These are phyloP conservation scores for Cosmia trapezina DNA, from an alignment of 2,888 invertebrate genomes.

Conservation along the genomic window DNA sequence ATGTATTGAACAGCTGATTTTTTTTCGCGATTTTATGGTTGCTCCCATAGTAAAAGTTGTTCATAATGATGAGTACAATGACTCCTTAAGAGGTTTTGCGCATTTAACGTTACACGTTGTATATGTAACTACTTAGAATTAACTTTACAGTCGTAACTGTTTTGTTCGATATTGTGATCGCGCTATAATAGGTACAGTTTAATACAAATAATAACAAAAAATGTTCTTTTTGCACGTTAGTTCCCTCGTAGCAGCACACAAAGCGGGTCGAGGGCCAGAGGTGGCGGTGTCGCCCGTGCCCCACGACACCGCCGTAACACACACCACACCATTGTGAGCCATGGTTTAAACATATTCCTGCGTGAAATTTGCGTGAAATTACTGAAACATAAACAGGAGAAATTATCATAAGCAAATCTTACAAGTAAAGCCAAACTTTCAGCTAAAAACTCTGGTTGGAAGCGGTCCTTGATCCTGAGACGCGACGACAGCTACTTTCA, in stretches of 20 bases:
- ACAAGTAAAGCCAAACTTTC: slow-evolving; percentile 9
- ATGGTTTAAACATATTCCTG: slow-evolving; percentile 8
- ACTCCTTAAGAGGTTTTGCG: too few relatives aligned
- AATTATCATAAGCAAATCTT: slow-evolving; percentile 1
- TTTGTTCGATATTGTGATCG: not conserved
- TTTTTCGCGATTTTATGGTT: too few relatives aligned
- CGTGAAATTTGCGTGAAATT: not conserved
- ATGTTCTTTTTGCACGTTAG: slow-evolving; percentile 31
- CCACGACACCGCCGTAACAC: slow-evolving; percentile 6
- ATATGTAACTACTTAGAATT: not conserved
- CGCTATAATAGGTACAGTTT: not conserved
- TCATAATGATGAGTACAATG: too few relatives aligned
- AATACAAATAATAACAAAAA: slow-evolving; percentile 1
- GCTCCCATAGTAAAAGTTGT: too few relatives aligned
- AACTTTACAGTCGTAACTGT: too few relatives aligned
- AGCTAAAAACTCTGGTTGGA: not conserved
- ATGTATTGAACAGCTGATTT: too few relatives aligned
- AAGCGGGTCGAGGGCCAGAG: slow-evolving; percentile 58
- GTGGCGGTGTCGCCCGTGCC: slow-evolving; percentile 49
- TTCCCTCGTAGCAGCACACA: slow-evolving; percentile 38
- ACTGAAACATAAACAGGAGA: slow-evolving; percentile 1
- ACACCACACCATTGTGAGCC: not conserved
- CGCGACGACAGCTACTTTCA: slow-evolving; percentile 35
- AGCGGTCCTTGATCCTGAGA: slow-evolving; percentile 37
- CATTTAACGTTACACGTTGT: too few relatives aligned